Conservation (phyloP, 2,113 vertebrate species). For the Vimba vimba region DNA sequence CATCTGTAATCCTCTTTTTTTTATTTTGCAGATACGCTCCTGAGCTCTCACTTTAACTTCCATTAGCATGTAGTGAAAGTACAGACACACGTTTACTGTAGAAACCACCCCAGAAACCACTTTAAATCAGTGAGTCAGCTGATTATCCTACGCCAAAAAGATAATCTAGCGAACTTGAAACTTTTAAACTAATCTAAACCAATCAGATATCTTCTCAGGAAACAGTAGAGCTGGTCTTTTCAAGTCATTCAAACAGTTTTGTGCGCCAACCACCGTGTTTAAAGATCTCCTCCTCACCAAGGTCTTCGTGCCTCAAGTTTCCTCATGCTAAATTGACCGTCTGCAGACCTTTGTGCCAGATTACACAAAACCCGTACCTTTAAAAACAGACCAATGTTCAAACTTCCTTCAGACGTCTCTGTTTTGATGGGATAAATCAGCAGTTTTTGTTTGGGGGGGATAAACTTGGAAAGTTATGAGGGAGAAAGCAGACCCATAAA, state of each 20-base stretch:
- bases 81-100: neutral
- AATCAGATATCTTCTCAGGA: neutral
- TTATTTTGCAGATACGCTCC: slow-evolving; percentile 48
- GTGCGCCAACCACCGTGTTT: neutral
- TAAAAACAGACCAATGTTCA: neutral
- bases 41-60: slow-evolving; percentile 9
- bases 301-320: neutral
- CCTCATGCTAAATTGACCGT: slow-evolving; percentile 13
- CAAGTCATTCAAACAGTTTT: neutral
- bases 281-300: neutral
- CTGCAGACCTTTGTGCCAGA: slow-evolving; percentile 10
- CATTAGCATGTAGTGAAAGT: slow-evolving; percentile 25
- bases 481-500: neutral
- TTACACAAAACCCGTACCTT: slow-evolving; percentile 2
- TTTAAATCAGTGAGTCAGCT: neutral
- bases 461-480: neutral
- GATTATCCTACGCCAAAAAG: neutral
- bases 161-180: neutral
- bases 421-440: neutral
- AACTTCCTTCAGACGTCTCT: neutral
- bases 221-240: slow-evolving; percentile 14
- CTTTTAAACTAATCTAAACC: neutral
- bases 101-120: neutral
- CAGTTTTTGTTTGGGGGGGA: neutral
- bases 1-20: slow-evolving; percentile 27